Base-by-base conservation (phyloP, 1,140 invertebrate species). In the Ericerus pela region DNA sequence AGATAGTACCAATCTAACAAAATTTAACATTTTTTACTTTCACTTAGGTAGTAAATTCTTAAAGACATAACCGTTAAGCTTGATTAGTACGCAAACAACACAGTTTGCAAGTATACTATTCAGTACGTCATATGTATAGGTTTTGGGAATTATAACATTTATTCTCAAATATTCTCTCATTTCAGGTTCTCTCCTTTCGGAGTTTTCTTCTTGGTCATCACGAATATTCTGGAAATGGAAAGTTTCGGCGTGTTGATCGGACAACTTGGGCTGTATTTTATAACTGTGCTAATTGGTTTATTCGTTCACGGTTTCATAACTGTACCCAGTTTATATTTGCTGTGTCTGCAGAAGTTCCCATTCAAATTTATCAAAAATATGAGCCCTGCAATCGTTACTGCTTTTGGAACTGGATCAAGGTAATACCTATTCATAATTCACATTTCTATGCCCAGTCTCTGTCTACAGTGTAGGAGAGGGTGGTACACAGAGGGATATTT, bases 401-500 rank as follows among this genome's bases (percentile, higher is more conserved):
- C 89, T 29, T 93, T 94, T 67, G 89, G 89, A 65, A 95, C 90
- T 43, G 84, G 86, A 55, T 93, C 89, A n/a, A 88, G 85, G 85
- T 87, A 72, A 65, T n/a, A n/a, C n/a, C n/a, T n/a, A 60, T 58
- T 36, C 4, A 37, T n/a, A 1, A 18, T n/a, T 51, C 28, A 26
- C 12, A n/a, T n/a, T n/a, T n/a, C n/a, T n/a, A n/a, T n/a, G n/a
- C n/a, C n/a, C n/a, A n/a, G n/a, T n/a, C n/a, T n/a, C n/a, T n/a
- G n/a, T n/a, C n/a, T n/a, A n/a, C n/a, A n/a, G n/a, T n/a, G n/a
- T n/a, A n/a, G n/a, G n/a, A n/a, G n/a, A n/a, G n/a, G n/a, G n/a
- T n/a, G n/a, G n/a, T n/a, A n/a, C n/a, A n/a, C n/a, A n/a, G n/a
- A n/a, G n/a, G n/a, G n/a, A n/a, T n/a, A n/a, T n/a, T n/a, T n/a